Evolutionary conservation across 2,888 invertebrate species (phyloP).

Genomic region (Caenorhabditis plicata): DNA sequence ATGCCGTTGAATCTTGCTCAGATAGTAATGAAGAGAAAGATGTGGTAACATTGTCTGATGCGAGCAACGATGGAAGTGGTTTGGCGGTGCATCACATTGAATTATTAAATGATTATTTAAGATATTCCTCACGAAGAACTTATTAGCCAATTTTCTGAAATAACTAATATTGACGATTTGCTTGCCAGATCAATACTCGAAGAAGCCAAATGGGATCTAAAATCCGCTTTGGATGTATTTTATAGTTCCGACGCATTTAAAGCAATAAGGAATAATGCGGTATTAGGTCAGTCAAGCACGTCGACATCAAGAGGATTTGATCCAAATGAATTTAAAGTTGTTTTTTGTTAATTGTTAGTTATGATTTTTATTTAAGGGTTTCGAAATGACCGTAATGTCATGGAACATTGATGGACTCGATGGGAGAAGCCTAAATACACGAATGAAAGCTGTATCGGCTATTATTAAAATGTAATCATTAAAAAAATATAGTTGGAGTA

Average conservation of each 20-base stretch:
- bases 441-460: slow-evolving; percentile 70
- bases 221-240: slow-evolving; percentile 64
- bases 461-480: slow-evolving; percentile 69
- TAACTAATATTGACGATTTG: slow-evolving; percentile 71
- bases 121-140: slow-evolving; percentile 18
- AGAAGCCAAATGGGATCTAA: slow-evolving; percentile 70
- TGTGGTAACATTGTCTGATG: background rate
- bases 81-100: background rate
- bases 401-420: slow-evolving; percentile 74
- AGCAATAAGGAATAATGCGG: slow-evolving; percentile 11
- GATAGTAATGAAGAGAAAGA: background rate
- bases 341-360: slow-evolving; percentile 2
- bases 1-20: too few relatives aligned
- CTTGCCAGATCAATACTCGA: slow-evolving; percentile 71
- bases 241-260: slow-evolving; percentile 23
- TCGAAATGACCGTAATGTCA: slow-evolving; percentile 68
- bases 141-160: slow-evolving; percentile 67
- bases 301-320: background rate
- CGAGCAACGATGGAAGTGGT: background rate
- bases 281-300: slow-evolving; percentile 10
- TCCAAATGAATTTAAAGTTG: slow-evolving; percentile 5
- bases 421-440: slow-evolving; percentile 67
- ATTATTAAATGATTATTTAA: background rate
- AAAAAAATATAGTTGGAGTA: too few relatives aligned
- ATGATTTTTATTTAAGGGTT: slow-evolving; percentile 35